phyloP scores from a whole-genome alignment of 1,140 invertebrate genomes.

The Atta cephalotes region DNA sequence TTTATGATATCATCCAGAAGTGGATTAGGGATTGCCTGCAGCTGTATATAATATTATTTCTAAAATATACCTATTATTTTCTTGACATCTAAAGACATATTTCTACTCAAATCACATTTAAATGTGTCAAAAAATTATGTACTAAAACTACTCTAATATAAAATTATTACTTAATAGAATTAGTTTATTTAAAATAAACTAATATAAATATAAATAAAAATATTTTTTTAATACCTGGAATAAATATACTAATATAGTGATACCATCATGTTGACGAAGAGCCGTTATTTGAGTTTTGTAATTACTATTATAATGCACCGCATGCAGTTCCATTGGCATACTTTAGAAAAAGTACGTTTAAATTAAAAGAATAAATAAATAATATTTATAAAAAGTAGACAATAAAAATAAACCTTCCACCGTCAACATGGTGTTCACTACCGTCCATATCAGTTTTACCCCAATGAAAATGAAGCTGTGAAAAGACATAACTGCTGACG shows the following conservation, averaged over 20 bases:
- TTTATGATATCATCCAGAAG: conserved; percentile 86
- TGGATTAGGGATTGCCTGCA: conserved; percentile 85
- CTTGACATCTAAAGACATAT: neutral
- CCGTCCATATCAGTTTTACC: conserved; percentile 90
- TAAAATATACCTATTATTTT: neutral
- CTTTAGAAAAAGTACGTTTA: conserved; percentile 52
- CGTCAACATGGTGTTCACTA: conserved; percentile 92
- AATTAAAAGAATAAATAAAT: neutral
- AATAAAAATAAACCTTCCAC: conserved; percentile 82
- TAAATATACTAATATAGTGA: conserved; percentile 87
- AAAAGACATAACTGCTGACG: conserved; percentile 88
- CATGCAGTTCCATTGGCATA: conserved; percentile 88
- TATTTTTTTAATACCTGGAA: conserved; percentile 84
- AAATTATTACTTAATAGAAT: neutral
- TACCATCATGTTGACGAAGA: conserved; percentile 86
- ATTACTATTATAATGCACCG: conserved; percentile 86
- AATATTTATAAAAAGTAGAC: neutral
- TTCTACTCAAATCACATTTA: neutral
- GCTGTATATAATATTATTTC: conserved; percentile 79
- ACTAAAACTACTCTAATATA: neutral
- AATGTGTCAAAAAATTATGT: neutral
- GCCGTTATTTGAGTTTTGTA: conserved; percentile 88
- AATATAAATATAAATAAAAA: no score
- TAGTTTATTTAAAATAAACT: neutral
- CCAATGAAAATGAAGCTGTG: conserved; percentile 95